Conservation (phyloP, 2,113 vertebrate genomes). For the Chauna torquata region DNA sequence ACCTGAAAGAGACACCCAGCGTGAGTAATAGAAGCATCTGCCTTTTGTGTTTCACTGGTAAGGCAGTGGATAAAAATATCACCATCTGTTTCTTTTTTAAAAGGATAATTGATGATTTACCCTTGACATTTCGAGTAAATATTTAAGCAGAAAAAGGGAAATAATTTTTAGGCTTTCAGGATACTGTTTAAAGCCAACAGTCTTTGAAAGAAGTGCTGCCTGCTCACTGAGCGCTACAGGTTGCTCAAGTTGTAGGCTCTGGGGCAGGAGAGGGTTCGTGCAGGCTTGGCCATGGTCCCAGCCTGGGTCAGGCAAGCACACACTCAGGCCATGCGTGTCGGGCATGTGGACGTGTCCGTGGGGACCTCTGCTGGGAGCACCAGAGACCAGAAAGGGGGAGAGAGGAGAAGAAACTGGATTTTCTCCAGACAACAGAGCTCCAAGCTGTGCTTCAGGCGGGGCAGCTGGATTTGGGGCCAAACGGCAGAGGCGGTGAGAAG, state of each 20-base stretch:
- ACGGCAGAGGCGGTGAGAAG: neutral
- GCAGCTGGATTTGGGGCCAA: neutral
- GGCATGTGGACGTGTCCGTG: neutral
- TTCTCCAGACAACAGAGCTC: neutral
- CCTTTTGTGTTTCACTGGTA: constrained; percentile 10
- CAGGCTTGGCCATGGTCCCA: neutral
- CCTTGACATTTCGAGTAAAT: constrained; percentile 41
- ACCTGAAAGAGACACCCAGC: neutral
- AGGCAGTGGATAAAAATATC: constrained; percentile 31
- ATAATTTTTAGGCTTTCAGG: neutral
- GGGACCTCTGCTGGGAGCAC: neutral
- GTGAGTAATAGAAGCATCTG: neutral
- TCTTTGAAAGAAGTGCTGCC: neutral
- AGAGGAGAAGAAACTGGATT: neutral
- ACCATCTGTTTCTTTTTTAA: constrained; percentile 48
- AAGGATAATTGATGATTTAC: constrained; percentile 20
- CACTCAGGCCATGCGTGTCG: accelerated
- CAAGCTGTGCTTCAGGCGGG: neutral
- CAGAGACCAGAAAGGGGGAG: accelerated
- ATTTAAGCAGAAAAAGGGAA: constrained; percentile 27
- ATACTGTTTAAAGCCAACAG: neutral
- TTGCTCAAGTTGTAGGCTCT: neutral
- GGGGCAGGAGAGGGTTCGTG: neutral
- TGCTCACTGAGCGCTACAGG: neutral
- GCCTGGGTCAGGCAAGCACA: neutral